Conservation (phyloP, 2,113 vertebrate species). For the Fregata magnificens region DNA sequence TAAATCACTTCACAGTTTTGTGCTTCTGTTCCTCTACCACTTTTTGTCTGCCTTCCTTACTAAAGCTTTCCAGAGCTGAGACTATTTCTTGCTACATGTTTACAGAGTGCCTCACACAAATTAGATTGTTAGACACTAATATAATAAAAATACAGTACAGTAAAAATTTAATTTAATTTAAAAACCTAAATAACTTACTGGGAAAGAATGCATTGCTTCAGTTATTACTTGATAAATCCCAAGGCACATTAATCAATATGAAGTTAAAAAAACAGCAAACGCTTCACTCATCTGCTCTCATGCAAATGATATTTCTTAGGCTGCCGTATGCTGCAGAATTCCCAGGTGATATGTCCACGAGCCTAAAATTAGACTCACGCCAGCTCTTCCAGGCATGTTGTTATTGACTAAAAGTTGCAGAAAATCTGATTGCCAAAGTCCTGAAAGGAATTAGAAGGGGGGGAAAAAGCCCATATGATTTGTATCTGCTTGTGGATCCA, state of each 20-base stretch:
- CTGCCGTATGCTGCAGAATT: not conserved
- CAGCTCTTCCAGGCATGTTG: not conserved
- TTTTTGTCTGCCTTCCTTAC: not conserved
- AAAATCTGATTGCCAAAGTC: not conserved
- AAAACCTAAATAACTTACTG: conserved; percentile 32
- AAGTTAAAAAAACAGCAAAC: not conserved
- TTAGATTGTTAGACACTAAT: conserved; percentile 39
- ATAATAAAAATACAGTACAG: conserved; percentile 32
- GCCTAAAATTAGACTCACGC: not conserved
- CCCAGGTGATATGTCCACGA: not conserved
- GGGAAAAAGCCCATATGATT: not conserved
- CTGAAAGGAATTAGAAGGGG: not conserved
- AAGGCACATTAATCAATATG: conserved; percentile 43
- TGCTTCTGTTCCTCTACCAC: not conserved
- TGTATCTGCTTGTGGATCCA: not conserved
- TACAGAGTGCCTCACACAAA: not conserved
- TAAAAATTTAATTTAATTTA: conserved; percentile 20
- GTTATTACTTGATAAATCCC: conserved; percentile 53
- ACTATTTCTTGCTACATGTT: not conserved
- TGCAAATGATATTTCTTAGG: conserved; percentile 1
- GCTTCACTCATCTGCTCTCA: conserved; percentile 3
- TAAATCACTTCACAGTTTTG: not conserved
- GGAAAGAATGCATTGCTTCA: conserved; percentile 22
- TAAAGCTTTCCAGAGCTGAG: not conserved
- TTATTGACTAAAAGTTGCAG: not conserved